Conservation (phyloP, 2,113 vertebrate species). For the Upupa epops region DNA sequence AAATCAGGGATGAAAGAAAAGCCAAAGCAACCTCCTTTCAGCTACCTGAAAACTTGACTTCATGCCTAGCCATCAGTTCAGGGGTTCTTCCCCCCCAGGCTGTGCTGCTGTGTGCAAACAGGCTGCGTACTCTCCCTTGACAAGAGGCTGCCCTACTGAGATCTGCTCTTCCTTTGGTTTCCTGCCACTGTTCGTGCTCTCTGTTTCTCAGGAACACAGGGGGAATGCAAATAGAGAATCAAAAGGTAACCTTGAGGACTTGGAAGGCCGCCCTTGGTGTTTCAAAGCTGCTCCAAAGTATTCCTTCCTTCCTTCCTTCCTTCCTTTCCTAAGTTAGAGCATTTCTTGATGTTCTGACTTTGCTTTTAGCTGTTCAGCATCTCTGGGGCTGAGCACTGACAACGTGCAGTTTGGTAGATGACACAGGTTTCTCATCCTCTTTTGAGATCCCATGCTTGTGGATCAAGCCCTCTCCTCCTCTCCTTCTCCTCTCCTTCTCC, state of each 20-base stretch:
- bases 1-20: slow-evolving; percentile 27
- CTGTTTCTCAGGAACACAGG: neutral
- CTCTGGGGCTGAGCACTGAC: neutral
- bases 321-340: neutral
- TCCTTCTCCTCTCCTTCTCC: neutral
- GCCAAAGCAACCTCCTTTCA: slow-evolving; percentile 34
- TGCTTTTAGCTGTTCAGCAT: neutral
- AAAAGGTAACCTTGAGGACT: slow-evolving; percentile 42
- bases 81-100: slow-evolving; percentile 37
- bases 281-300: slow-evolving; percentile 33
- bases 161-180: slow-evolving; percentile 19
- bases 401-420: neutral
- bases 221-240: slow-evolving; percentile 29
- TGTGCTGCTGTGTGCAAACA: neutral
- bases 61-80: neutral
- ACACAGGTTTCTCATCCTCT: neutral
- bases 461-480: neutral
- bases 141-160: neutral
- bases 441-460: neutral
- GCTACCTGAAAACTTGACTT: slow-evolving; percentile 1
- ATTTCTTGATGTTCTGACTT: slow-evolving; percentile 4
- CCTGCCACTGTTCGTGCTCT: neutral
- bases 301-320: too few species aligned
- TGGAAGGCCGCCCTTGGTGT: neutral
- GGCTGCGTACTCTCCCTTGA: neutral